phyloP scores from a whole-genome alignment of 2,113 vertebrate genomes.

The Oreochromis spilurus region DNA sequence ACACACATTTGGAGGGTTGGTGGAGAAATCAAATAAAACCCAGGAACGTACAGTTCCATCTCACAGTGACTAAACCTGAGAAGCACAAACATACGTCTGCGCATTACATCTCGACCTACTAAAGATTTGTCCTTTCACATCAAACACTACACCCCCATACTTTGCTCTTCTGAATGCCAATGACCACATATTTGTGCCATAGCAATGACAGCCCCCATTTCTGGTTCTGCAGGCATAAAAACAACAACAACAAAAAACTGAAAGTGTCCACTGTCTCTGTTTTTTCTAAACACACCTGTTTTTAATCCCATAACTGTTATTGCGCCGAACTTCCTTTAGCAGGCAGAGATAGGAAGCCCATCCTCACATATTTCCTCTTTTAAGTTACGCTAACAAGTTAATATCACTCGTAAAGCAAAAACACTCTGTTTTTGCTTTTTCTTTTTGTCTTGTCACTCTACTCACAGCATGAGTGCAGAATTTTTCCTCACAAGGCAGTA shows the following conservation, averaged over 20 bases:
- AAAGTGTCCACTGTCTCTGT: background rate
- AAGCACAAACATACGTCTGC: constrained; percentile 27
- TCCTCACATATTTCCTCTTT: background rate
- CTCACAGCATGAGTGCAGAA: background rate
- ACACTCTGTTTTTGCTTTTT: background rate
- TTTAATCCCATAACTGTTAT: background rate
- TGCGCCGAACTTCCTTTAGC: constrained; percentile 4
- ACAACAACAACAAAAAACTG: background rate
- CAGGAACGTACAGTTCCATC: background rate
- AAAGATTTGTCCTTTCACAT: background rate
- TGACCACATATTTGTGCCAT: constrained; percentile 56
- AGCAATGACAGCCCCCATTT: background rate
- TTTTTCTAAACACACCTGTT: constrained; percentile 37
- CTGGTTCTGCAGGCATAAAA: background rate
- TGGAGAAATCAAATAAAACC: background rate
- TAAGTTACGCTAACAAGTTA: background rate
- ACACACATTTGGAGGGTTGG: background rate
- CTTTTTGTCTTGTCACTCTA: background rate
- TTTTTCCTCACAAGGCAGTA: background rate
- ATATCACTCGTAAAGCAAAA: background rate
- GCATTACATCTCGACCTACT: background rate
- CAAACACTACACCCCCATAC: background rate
- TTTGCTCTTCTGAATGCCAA: constrained; percentile 6
- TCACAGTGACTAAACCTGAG: background rate
- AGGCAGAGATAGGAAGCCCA: background rate